A percentile compares a stretch with the other conserved stretches of the same genome.
Evolutionary conservation across 1,140 invertebrate genomes (phyloP).

Genomic region (Brachionus plicatilis): DNA sequence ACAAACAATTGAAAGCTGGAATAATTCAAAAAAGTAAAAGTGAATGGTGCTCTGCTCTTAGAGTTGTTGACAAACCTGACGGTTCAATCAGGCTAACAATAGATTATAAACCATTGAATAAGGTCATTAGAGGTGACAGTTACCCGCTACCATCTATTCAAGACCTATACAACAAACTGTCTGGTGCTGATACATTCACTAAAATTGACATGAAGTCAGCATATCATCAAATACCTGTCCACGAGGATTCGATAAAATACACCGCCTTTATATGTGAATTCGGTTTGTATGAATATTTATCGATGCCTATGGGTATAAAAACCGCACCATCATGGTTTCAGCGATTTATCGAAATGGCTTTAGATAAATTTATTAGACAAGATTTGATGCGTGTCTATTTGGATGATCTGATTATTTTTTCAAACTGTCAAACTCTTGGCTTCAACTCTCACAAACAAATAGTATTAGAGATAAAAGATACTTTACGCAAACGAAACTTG

Average conservation of each 20-base stretch:
- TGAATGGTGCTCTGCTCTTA: not conserved
- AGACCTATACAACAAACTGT: not conserved
- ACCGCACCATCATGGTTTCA: conserved; percentile 40
- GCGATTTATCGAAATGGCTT: conserved; percentile 37
- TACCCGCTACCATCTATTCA: not conserved
- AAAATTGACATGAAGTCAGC: not conserved
- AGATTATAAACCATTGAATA: not conserved
- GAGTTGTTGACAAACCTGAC: not conserved
- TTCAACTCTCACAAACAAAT: not conserved
- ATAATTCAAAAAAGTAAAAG: not conserved
- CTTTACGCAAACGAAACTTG: not conserved
- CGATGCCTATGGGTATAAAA: conserved; percentile 38
- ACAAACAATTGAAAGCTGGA: not conserved
- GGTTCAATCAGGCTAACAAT: not conserved
- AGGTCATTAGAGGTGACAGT: not conserved
- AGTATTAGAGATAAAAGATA: not conserved
- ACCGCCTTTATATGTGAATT: not conserved
- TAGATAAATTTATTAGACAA: not conserved
- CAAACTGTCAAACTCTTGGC: not conserved
- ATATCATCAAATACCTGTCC: not conserved
- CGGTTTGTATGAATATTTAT: conserved; percentile 40
- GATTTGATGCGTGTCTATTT: not conserved
- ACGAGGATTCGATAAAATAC: not conserved
- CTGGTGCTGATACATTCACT: not conserved
- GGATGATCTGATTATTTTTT: not conserved